phyloP scores from a whole-genome alignment of 2,797 vertebrate species.

The Clarias pachynema region DNA sequence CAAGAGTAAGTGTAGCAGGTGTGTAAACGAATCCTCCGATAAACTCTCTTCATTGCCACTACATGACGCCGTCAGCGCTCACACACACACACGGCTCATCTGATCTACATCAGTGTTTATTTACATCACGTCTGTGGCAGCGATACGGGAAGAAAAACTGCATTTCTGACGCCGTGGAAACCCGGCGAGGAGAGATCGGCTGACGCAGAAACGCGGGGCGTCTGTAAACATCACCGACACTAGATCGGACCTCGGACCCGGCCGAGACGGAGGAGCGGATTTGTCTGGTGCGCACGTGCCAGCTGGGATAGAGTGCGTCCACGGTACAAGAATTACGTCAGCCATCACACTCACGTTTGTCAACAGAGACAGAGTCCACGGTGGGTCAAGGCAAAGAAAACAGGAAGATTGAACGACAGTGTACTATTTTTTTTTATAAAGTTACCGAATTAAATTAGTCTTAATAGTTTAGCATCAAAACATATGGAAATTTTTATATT shows the following conservation, averaged over 20 bases:
- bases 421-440: too few relatives aligned
- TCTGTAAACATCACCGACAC: background rate
- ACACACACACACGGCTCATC: background rate
- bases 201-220: background rate
- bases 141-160: background rate
- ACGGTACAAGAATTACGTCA: background rate
- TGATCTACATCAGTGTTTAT: background rate
- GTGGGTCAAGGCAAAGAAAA: background rate
- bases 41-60: background rate
- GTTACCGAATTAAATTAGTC: too few relatives aligned
- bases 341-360: background rate
- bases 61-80: background rate
- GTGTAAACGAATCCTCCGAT: background rate
- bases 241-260: background rate
- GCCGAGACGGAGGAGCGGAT: background rate
- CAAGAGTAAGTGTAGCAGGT: too few relatives aligned
- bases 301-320: background rate
- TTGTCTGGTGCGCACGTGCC: background rate
- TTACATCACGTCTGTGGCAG: background rate
- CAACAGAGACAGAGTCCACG: background rate
- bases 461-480: too few relatives aligned
- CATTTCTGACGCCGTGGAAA: background rate
- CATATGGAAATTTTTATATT: too few relatives aligned
- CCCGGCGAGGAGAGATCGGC: background rate
- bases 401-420: background rate